Evolutionary conservation across 1,140 invertebrate genomes (phyloP).

Genomic region (Magallana angulata): DNA sequence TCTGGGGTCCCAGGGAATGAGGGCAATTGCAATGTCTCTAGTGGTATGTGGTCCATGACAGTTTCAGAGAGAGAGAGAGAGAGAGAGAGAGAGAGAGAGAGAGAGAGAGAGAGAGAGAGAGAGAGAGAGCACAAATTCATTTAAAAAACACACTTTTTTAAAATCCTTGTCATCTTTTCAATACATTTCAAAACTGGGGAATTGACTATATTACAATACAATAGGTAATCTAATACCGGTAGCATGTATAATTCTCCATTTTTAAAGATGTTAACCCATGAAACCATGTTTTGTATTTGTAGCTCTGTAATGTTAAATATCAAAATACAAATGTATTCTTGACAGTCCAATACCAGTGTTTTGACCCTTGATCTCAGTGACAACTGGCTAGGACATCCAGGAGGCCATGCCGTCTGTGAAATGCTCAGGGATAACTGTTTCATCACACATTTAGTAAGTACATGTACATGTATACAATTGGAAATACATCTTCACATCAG

Average conservation of each 20-base stretch:
- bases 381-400: constrained; percentile 76
- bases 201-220: no score
- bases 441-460: constrained; percentile 75
- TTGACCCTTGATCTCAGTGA: constrained; percentile 75
- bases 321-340: constrained; percentile 24
- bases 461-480: no score
- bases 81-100: no score
- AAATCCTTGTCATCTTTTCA: not conserved
- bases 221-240: no score
- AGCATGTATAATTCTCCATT: no score
- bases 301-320: not conserved
- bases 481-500: no score
- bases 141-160: no score
- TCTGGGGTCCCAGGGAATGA: constrained; percentile 75
- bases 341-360: constrained; percentile 76
- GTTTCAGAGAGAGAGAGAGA: no score
- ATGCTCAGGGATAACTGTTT: constrained; percentile 79
- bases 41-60: constrained; percentile 63
- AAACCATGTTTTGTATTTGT: not conserved
- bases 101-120: no score
- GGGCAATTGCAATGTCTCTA: constrained; percentile 75
- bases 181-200: not conserved
- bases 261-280: no score
- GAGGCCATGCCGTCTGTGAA: constrained; percentile 74
- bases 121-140: no score